A percentile compares a stretch with the other conserved stretches of the same genome.
These are phyloP conservation scores for Brachionichthys hirsutus DNA, from an alignment of 2,113 vertebrate species.

Conservation along the genomic window DNA sequence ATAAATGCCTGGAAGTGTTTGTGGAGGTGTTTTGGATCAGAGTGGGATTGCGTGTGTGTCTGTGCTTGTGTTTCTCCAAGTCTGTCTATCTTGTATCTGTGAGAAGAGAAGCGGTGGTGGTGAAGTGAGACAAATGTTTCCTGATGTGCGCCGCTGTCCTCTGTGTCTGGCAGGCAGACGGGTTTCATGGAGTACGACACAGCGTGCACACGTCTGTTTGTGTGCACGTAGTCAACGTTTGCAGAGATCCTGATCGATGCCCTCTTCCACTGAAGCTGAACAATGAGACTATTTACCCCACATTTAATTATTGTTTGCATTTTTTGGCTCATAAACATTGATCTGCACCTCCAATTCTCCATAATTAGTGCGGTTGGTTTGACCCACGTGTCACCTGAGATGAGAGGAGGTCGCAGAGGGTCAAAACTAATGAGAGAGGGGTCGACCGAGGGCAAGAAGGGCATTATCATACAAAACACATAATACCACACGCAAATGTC, in stretches of 20 bases:
- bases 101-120: conserved; percentile 51
- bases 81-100: conserved; percentile 61
- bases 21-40: conserved; percentile 59
- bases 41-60: conserved; percentile 41
- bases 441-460: conserved; percentile 51
- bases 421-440: conserved; percentile 77
- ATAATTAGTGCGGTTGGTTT: conserved; percentile 68
- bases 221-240: not conserved
- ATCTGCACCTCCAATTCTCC: conserved; percentile 33
- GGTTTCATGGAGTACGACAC: conserved; percentile 44
- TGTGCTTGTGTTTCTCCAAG: conserved; percentile 39
- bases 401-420: conserved; percentile 64
- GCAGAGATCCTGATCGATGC: not conserved
- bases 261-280: not conserved
- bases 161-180: conserved; percentile 34
- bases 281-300: conserved; percentile 50
- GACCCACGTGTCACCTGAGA: conserved; percentile 64
- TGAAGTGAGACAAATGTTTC: conserved; percentile 68
- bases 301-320: conserved; percentile 61
- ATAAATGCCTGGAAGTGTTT: conserved; percentile 64
- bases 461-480: conserved; percentile 49
- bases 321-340: conserved; percentile 53
- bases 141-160: conserved; percentile 39
- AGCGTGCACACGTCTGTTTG: not conserved
- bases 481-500: conserved; percentile 31